Percentiles rank a stretch among this genome's conserved stretches.
These are phyloP conservation scores for Drosophila serrata DNA, from an alignment of 1,140 invertebrate species.

Conservation along the genomic window DNA sequence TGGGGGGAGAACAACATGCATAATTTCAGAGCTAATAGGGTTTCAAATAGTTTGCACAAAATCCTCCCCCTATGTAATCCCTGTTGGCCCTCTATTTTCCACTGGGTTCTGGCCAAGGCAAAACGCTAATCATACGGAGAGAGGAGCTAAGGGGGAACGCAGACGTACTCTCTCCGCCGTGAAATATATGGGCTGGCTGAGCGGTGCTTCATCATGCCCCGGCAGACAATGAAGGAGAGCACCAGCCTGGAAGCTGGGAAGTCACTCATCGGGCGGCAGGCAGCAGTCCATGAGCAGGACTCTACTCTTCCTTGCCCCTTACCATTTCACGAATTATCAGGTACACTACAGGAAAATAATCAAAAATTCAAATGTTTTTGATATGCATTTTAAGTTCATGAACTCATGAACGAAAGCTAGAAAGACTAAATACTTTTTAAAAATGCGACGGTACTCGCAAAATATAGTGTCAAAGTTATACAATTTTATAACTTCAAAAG, in stretches of 20 bases:
- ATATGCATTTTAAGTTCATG: neutral
- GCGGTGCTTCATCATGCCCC: constrained; percentile 54
- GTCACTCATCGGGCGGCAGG: constrained; percentile 41
- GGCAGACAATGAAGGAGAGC: constrained; percentile 46
- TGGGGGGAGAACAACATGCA: constrained; percentile 4
- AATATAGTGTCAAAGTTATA: neutral
- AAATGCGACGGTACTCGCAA: neutral
- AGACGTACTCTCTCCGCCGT: neutral
- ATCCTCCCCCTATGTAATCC: constrained; percentile 36
- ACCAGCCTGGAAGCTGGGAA: constrained; percentile 43
- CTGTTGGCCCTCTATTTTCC: constrained; percentile 21
- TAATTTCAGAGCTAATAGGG: constrained; percentile 35
- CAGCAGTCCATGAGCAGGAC: constrained; percentile 37
- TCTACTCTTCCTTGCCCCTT: neutral
- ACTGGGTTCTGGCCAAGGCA: constrained; percentile 32
- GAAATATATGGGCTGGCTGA: constrained; percentile 52
- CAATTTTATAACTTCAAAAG: neutral
- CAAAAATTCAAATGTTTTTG: too few relatives aligned
- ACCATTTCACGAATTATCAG: neutral
- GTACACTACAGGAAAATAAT: constrained; percentile 3
- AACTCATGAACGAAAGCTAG: neutral
- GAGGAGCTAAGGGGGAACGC: constrained; percentile 11
- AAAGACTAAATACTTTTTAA: neutral
- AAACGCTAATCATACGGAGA: constrained; percentile 49
- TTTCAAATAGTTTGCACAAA: constrained; percentile 38